Evolutionary conservation across 2,113 vertebrate species (phyloP), one percentile per base, ranked within the genome.

Genomic region (Gorilla gorilla): DNA sequence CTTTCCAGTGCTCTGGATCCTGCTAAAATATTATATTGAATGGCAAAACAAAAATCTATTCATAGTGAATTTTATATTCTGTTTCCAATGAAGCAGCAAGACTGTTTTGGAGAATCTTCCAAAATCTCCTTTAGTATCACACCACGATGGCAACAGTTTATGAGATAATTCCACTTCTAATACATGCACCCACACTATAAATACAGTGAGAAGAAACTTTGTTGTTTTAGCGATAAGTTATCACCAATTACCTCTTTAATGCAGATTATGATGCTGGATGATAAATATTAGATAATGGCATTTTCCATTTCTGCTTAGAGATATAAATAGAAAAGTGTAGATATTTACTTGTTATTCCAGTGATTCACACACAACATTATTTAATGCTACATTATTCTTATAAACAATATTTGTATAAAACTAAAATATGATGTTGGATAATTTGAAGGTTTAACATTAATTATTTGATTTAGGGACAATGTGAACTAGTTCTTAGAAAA

Each of bases 391-490:
- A 72, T 32, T 20, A 14, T 89, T 61, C 10, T 70, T 55, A 50
- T 30, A 88, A 87, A 73, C 13, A 22, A 30, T 59, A 76, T 57
- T 86, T 48, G 80, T 72, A 55, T 32, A 82, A 68, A 76, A 66
- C 3, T 35, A 79, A 95, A 83, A 52, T 57, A 57, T 45, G 8
- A 45, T 18, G 5, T n/a, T 91, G 66, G 30, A 59, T 6, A 43
- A 40, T 43, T 85, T 8, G 7, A 79, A 2, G 76, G 3, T 40
- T 59, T 57, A 75, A 20, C 59, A 79, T n/a, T 55, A 43, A 55
- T 66, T 85, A 70, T 30, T 94, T 94, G 8, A 57, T 52, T 93
- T 93, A 89, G n/a, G 22, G 25, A 85, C 8, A 90, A 0, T 78
- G 2, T 38, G 20, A 73, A 68, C 14, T 4, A 13, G 3, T 66